Evolutionary conservation across 1,140 invertebrate genomes (phyloP).

Genomic region (Chrysomallon squamiferum): DNA sequence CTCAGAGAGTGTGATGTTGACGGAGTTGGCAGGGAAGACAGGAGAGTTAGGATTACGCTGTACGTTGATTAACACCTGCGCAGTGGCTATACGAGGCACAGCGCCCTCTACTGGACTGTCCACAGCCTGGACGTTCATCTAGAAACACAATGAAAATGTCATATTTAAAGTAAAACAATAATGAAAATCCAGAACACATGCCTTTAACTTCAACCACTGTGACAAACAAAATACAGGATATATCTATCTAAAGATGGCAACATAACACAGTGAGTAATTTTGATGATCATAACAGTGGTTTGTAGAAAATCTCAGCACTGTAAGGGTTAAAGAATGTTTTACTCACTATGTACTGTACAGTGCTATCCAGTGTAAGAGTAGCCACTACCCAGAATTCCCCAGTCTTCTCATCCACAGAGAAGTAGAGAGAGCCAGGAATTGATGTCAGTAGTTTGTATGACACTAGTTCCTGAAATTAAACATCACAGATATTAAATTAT

Average conservation of each 20-base stretch:
- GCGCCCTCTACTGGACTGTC: constrained; percentile 12
- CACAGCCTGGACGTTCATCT: constrained; percentile 18
- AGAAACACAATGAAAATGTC: too few relatives aligned
- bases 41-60: constrained; percentile 38
- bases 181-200: too few relatives aligned
- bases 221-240: too few relatives aligned
- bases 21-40: constrained; percentile 17
- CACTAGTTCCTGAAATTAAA: constrained; percentile 27
- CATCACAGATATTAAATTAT: not conserved
- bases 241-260: too few relatives aligned
- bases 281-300: too few relatives aligned
- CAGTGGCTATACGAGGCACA: constrained; percentile 16
- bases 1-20: constrained; percentile 35
- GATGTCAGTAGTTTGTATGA: constrained; percentile 16
- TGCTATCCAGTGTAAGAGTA: constrained; percentile 18
- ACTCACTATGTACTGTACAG: constrained; percentile 25
- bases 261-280: too few relatives aligned
- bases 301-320: too few relatives aligned
- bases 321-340: too few relatives aligned
- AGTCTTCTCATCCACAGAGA: constrained; percentile 20
- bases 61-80: constrained; percentile 33
- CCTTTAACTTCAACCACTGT: too few relatives aligned
- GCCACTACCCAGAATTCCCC: constrained; percentile 22
- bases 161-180: too few relatives aligned
- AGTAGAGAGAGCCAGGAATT: constrained; percentile 33